phyloP scores from a whole-genome alignment of 2,797 vertebrate genomes.

The Acanthurus leucopareius region DNA sequence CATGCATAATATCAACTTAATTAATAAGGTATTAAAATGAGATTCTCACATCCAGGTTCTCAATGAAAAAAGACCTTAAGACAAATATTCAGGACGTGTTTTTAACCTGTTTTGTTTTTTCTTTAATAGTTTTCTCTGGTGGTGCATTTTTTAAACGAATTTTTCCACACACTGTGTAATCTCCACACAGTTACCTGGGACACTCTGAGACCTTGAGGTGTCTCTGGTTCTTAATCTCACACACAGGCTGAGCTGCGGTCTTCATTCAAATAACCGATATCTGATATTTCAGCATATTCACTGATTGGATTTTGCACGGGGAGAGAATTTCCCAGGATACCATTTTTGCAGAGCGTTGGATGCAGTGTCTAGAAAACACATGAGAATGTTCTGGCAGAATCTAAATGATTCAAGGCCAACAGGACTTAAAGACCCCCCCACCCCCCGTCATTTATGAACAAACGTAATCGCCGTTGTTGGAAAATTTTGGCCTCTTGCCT shows the following conservation, averaged over 20 bases:
- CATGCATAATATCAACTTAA: neutral
- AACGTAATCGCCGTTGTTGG: constrained; percentile 54
- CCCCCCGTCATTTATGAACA: constrained; percentile 16
- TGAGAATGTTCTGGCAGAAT: constrained; percentile 23
- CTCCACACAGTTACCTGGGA: constrained; percentile 1
- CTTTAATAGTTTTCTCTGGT: neutral
- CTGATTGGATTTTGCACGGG: constrained; percentile 5
- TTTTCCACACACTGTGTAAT: neutral
- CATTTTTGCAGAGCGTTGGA: neutral
- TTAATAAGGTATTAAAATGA: neutral
- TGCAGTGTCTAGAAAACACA: constrained; percentile 17
- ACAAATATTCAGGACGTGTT: neutral
- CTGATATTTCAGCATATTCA: constrained; percentile 34
- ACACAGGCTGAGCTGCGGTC: neutral
- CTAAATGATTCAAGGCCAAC: constrained; percentile 18
- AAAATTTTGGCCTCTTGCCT: constrained; percentile 34
- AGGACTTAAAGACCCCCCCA: constrained; percentile 17
- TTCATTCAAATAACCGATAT: constrained; percentile 4
- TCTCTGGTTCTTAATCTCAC: neutral
- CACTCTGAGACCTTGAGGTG: neutral
- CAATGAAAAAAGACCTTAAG: neutral
- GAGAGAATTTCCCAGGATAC: constrained; percentile 6
- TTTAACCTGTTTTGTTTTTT: neutral
- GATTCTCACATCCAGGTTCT: neutral
- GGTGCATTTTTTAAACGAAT: neutral